Percentiles rank a stretch among this genome's conserved stretches.
These are phyloP conservation scores for Nettapus auritus DNA, from an alignment of 2,113 vertebrate species.

Conservation along the genomic window DNA sequence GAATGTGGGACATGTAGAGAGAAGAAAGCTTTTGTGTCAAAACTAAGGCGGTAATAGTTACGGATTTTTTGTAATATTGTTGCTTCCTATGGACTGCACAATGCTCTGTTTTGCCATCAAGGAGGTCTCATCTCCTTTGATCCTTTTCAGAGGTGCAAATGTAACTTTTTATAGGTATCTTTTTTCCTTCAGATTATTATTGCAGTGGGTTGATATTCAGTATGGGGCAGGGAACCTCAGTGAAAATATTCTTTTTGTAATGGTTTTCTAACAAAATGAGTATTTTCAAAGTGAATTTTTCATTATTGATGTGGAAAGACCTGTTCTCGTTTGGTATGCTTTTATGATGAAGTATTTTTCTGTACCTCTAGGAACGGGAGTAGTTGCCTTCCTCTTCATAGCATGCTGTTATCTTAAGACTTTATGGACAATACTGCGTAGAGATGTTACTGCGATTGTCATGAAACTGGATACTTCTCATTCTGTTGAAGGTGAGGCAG, in stretches of 20 bases:
- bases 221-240: neutral
- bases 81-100: neutral
- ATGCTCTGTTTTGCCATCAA: neutral
- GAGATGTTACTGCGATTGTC: neutral
- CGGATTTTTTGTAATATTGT: neutral
- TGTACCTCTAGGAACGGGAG: constrained; percentile 29
- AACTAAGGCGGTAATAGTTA: neutral
- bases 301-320: neutral
- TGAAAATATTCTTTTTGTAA: constrained; percentile 40
- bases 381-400: constrained; percentile 39
- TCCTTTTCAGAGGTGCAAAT: neutral
- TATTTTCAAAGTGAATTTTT: constrained; percentile 4
- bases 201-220: neutral
- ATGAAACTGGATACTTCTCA: neutral
- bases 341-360: constrained; percentile 31
- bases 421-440: neutral
- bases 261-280: neutral
- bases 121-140: neutral
- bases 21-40: neutral
- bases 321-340: neutral
- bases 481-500: constrained; percentile 33
- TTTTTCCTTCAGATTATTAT: neutral
- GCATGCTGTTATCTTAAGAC: constrained; percentile 10
- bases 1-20: neutral
- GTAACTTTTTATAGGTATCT: neutral